Percentiles rank a stretch among this genome's conserved stretches.
These are phyloP conservation scores for Probaryconus sp. DNA, from an alignment of 1,140 invertebrate genomes.

Conservation along the genomic window DNA sequence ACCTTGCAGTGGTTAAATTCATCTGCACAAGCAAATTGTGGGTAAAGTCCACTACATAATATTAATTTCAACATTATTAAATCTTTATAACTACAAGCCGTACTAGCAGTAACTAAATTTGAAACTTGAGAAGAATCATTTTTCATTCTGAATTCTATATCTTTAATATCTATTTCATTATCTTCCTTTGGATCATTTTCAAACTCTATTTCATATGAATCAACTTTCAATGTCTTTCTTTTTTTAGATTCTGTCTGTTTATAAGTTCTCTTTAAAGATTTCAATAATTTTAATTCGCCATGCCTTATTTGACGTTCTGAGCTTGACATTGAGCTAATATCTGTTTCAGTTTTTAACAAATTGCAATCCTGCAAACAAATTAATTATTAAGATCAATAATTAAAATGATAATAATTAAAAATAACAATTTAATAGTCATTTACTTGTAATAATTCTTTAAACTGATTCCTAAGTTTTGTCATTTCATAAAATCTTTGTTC, in stretches of 20 bases:
- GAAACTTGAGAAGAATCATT: constrained; percentile 85
- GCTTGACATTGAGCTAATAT: constrained; percentile 82
- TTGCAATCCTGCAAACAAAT: constrained; percentile 81
- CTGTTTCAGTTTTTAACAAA: constrained; percentile 80
- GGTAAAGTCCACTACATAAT: constrained; percentile 94
- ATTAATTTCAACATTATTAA: constrained; percentile 94
- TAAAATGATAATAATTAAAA: constrained; percentile 9
- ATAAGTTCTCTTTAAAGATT: constrained; percentile 84
- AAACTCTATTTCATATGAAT: constrained; percentile 77
- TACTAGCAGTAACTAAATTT: constrained; percentile 84
- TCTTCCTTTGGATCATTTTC: constrained; percentile 81
- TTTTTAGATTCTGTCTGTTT: constrained; percentile 83
- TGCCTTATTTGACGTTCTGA: constrained; percentile 88
- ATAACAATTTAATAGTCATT: constrained; percentile 30
- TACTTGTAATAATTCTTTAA: constrained; percentile 90
- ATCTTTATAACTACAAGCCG: constrained; percentile 88
- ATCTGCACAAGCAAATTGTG: constrained; percentile 94
- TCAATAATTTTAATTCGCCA: constrained; percentile 92
- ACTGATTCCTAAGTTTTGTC: constrained; percentile 94
- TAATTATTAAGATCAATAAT: constrained; percentile 14
- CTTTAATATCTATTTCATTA: constrained; percentile 87
- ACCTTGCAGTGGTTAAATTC: constrained; percentile 95
- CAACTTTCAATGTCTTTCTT: constrained; percentile 86
- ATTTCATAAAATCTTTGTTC: constrained; percentile 98
- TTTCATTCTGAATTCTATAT: constrained; percentile 92